Base-by-base conservation (phyloP, 2,888 invertebrate genomes). In the Nesidiocoris tenuis region DNA sequence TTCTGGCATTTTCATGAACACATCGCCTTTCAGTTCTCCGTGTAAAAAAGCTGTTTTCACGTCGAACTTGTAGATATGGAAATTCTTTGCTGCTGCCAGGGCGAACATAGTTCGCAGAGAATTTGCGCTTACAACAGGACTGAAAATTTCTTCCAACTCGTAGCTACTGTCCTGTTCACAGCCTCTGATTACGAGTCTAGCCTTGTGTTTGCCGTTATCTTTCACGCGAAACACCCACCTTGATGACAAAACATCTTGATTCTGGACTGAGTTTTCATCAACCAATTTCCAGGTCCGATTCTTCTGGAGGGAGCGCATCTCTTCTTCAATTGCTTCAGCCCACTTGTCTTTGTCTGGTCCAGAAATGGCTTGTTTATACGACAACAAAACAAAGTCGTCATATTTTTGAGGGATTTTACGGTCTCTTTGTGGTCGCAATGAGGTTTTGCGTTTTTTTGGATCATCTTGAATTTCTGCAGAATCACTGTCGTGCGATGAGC, bases 161-260 rank as follows among this genome's bases (percentile, higher is more conserved):
- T 61, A 61, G 19, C 72, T 61, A 16, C 24, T 21, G 2, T 61
- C 24, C 39, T 72, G 72, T 25, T 72, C 61, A 18, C 72, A 72
- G 2, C 72, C 72, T 1, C 72, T 23, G 1, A 72, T 61, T 7
- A 72, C 72, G 7, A 72, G 54, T 5, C 72, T 23, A 2, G 72
- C 72, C 39, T 63, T 61, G 19, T 72, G 61, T 1, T 61, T 61
- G n/a, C 72, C 72, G 25, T 72, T 61, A 23, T 72, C 72, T 24
- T 72, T 72, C n/a, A n/a, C n/a, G n/a, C n/a, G n/a, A 17, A 70
- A 70, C 22, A 70, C 25, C 70, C 61, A 70, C 7, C 61, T 21
- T 23, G 23, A 23, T 17, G 70, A 22, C 7, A 70, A 24, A 7
- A 70, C 61, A 59, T 59, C 61, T 17, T 25, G 24, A 5, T 9